Evolutionary conservation across 1,140 invertebrate species (phyloP).

Genomic region (Anastrepha obliqua): DNA sequence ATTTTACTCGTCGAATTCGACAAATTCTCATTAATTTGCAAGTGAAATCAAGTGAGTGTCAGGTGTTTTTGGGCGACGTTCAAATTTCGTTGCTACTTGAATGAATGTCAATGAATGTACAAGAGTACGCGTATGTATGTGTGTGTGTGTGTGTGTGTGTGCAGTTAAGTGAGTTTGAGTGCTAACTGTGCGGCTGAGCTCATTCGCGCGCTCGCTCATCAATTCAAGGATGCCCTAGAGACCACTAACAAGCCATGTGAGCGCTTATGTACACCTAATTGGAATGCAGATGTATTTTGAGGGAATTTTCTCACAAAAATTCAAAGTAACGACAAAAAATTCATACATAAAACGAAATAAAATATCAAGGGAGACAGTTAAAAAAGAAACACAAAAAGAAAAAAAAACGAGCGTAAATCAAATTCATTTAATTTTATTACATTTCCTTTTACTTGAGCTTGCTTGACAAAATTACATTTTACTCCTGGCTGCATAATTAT

Average conservation of each 20-base stretch:
- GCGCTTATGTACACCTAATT: slow-evolving; percentile 37
- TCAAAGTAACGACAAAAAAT: not conserved
- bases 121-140: not conserved
- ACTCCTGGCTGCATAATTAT: too few species aligned
- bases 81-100: not conserved
- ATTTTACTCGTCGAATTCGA: slow-evolving; percentile 33
- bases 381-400: not conserved
- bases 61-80: slow-evolving; percentile 63
- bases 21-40: slow-evolving; percentile 72
- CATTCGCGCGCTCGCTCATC: slow-evolving; percentile 63
- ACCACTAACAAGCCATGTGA: slow-evolving; percentile 31
- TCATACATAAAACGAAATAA: too few species aligned
- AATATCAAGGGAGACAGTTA: too few species aligned
- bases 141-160: not conserved
- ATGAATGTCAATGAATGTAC: too few species aligned
- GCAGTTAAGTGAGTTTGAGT: too few species aligned
- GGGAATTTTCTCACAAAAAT: not conserved
- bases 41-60: slow-evolving; percentile 72
- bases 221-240: slow-evolving; percentile 7
- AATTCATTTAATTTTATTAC: slow-evolving; percentile 71
- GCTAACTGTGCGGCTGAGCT: slow-evolving; percentile 58
- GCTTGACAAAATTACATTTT: not conserved
- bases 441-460: slow-evolving; percentile 48
- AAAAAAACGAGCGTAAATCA: slow-evolving; percentile 70
- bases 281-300: not conserved